Conservation (phyloP, 2,797 vertebrate species). For the Notoglanidium macrostoma region DNA sequence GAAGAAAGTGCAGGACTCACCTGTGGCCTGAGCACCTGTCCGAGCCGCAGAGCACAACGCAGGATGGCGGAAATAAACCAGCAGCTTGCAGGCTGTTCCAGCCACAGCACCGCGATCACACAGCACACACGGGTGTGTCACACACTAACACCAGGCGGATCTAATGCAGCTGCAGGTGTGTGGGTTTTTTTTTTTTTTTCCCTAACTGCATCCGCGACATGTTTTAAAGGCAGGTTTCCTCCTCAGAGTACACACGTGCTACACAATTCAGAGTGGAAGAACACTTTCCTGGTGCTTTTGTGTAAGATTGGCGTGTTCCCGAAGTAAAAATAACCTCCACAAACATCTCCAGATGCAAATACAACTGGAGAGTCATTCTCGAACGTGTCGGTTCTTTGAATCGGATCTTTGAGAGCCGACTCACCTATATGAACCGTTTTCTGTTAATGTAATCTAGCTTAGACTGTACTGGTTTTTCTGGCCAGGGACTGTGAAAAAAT, state of each 20-base stretch:
- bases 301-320: neutral
- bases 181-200: neutral
- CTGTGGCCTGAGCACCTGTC: neutral
- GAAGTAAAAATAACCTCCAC: neutral
- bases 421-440: neutral
- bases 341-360: neutral
- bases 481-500: too few species aligned
- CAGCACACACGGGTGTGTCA: slow-evolving; percentile 21
- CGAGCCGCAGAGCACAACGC: neutral
- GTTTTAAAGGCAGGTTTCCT: too few species aligned
- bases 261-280: neutral
- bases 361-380: neutral
- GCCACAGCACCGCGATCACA: neutral
- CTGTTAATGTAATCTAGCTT: neutral
- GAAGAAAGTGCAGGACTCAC: neutral
- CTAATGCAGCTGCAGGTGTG: neutral
- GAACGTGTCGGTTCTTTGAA: neutral
- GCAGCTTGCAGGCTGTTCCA: neutral
- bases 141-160: slow-evolving; percentile 4
- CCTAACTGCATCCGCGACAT: neutral
- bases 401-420: neutral
- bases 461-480: too few species aligned
- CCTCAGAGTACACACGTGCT: neutral
- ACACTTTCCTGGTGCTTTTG: neutral
- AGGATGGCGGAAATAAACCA: neutral